These are phyloP conservation scores for Corythaixoides concolor DNA, from an alignment of 2,113 vertebrate species.

Conservation along the genomic window DNA sequence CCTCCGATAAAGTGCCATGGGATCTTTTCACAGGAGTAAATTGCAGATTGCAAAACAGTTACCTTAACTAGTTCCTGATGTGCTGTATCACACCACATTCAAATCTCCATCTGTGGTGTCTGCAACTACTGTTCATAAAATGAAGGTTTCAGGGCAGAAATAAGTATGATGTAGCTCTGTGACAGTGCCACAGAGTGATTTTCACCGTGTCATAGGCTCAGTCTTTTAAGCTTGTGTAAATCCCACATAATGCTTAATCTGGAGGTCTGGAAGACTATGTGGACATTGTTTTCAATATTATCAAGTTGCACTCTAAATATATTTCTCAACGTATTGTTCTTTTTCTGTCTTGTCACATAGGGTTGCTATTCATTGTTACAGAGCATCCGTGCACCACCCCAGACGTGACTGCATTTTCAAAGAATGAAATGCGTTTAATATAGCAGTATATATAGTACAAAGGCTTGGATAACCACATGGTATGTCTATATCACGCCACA, in stretches of 20 bases:
- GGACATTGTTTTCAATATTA: not conserved
- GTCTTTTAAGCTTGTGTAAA: not conserved
- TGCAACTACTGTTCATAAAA: constrained; percentile 65
- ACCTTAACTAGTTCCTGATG: constrained; percentile 77
- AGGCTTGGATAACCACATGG: not conserved
- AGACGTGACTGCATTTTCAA: constrained; percentile 39
- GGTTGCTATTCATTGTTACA: not conserved
- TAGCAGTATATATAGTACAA: constrained; percentile 2
- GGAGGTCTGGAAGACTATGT: not conserved
- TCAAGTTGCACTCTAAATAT: not conserved
- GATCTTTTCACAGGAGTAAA: constrained; percentile 68
- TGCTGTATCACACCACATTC: constrained; percentile 73
- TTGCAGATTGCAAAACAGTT: constrained; percentile 66
- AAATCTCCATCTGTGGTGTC: constrained; percentile 74
- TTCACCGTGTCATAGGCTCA: not conserved
- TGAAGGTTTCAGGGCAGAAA: constrained; percentile 20
- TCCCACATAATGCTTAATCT: not conserved
- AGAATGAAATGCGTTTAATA: constrained; percentile 40
- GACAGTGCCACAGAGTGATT: not conserved
- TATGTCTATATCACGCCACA: not conserved
- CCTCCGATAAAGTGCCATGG: constrained; percentile 65
- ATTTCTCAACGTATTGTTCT: not conserved
- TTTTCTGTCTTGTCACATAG: not conserved
- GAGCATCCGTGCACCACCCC: not conserved
- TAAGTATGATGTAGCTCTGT: constrained; percentile 25